Conservation (phyloP, 2,888 invertebrate genomes). For the Drosophila falleni region DNA sequence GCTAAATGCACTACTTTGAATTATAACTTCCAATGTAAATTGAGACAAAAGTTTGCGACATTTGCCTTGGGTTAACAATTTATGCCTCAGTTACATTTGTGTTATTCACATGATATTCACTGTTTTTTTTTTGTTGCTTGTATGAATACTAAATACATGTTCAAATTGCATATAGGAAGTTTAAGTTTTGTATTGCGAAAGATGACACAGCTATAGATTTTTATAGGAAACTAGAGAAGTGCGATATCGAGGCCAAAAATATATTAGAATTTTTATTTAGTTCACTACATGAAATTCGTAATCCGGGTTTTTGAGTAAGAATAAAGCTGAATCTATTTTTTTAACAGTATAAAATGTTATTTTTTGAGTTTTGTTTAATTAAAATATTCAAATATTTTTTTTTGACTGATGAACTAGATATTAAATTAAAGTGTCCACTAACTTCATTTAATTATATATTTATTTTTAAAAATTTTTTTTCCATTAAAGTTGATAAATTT, state of each 20-base stretch:
- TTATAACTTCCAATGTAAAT: slow-evolving; percentile 40
- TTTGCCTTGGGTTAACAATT: slow-evolving; percentile 50
- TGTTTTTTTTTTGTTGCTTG: slow-evolving; percentile 1
- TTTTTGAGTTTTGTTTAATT: too few species aligned
- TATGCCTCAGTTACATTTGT: slow-evolving; percentile 34
- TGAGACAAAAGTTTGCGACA: slow-evolving; percentile 41
- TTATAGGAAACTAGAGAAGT: slow-evolving; percentile 13
- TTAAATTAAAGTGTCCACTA: too few species aligned
- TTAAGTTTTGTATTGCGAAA: slow-evolving; percentile 13
- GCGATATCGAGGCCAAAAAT: neutral
- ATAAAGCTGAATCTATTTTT: neutral
- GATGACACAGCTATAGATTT: neutral
- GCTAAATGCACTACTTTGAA: slow-evolving; percentile 36
- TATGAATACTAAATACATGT: slow-evolving; percentile 1
- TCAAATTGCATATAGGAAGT: slow-evolving; percentile 36
- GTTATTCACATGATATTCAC: slow-evolving; percentile 31
- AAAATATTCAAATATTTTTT: too few species aligned
- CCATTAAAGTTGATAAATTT: too few species aligned
- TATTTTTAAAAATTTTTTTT: too few species aligned
- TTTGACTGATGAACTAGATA: too few species aligned
- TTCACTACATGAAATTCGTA: neutral
- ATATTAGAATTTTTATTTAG: slow-evolving; percentile 2
- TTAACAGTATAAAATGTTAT: neutral
- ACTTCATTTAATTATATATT: too few species aligned
- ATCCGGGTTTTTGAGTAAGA: neutral